phyloP scores from a whole-genome alignment of 1,140 invertebrate species.

The Frieseomelitta varia region DNA sequence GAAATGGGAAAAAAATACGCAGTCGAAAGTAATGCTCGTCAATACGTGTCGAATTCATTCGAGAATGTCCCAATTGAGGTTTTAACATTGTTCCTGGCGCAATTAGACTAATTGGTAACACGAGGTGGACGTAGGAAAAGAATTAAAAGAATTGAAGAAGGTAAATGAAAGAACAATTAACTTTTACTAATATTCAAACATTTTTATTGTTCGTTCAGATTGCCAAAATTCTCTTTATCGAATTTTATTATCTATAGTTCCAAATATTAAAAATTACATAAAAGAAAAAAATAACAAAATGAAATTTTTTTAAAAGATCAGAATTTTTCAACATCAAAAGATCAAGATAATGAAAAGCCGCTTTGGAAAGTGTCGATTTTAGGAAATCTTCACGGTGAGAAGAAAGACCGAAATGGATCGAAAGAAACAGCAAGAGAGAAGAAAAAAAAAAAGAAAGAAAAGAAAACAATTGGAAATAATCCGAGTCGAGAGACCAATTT shows the following conservation, averaged over 20 bases:
- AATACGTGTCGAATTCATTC: background rate
- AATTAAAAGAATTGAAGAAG: too few species aligned
- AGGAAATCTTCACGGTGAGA: too few species aligned
- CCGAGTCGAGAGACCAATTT: too few species aligned
- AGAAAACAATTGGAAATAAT: too few species aligned
- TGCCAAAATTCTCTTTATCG: background rate
- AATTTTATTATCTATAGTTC: background rate
- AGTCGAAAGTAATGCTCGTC: background rate
- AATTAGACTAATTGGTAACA: constrained; percentile 1
- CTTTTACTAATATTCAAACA: background rate
- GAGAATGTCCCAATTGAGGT: background rate
- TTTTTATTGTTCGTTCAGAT: background rate
- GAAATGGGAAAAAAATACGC: background rate
- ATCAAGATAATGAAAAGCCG: background rate
- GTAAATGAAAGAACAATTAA: background rate
- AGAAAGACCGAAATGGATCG: too few species aligned
- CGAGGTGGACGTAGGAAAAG: background rate
- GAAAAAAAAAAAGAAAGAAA: too few species aligned
- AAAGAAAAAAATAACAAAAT: background rate
- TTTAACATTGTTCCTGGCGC: background rate
- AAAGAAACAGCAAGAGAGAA: too few species aligned
- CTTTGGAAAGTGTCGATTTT: too few species aligned
- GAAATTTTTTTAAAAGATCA: background rate
- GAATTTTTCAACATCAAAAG: too few species aligned
- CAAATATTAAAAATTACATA: background rate